These are phyloP conservation scores for Eurosta solidaginis DNA, from an alignment of 1,140 invertebrate genomes.

Conservation along the genomic window DNA sequence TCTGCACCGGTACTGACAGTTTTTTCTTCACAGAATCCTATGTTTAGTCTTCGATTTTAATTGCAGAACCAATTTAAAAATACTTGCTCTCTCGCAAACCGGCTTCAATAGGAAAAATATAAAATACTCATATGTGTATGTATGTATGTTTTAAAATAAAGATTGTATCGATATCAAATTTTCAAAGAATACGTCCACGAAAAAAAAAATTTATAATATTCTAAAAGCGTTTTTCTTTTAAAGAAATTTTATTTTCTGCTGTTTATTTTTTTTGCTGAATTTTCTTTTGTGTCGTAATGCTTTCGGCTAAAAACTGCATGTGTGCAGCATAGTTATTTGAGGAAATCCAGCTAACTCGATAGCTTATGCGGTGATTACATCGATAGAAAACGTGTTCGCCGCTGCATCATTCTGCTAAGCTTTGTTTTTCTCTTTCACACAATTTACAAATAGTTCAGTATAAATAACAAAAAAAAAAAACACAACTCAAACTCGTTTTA, in stretches of 20 bases:
- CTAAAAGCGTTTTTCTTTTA: neutral
- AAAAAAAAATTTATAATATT: neutral
- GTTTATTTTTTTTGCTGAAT: neutral
- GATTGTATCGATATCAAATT: neutral
- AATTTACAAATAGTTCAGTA: neutral
- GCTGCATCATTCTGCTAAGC: neutral
- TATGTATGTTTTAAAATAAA: no score
- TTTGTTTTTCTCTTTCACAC: neutral
- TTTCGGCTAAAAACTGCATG: neutral
- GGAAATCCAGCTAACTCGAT: constrained; percentile 58
- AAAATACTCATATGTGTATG: no score
- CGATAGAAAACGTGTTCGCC: constrained; percentile 53
- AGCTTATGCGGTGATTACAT: constrained; percentile 60
- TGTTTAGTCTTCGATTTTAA: no score
- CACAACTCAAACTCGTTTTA: constrained; percentile 22
- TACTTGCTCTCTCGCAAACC: no score
- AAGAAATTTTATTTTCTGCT: neutral
- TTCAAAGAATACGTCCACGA: neutral
- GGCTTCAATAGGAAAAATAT: no score
- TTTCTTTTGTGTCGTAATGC: neutral
- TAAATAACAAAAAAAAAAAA: constrained; percentile 15
- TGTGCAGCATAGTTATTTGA: neutral
- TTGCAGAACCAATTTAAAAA: neutral
- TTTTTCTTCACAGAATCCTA: no score
- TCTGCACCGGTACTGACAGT: no score